Conservation (phyloP, 2,113 vertebrate species). For the Hipposideros armiger region DNA sequence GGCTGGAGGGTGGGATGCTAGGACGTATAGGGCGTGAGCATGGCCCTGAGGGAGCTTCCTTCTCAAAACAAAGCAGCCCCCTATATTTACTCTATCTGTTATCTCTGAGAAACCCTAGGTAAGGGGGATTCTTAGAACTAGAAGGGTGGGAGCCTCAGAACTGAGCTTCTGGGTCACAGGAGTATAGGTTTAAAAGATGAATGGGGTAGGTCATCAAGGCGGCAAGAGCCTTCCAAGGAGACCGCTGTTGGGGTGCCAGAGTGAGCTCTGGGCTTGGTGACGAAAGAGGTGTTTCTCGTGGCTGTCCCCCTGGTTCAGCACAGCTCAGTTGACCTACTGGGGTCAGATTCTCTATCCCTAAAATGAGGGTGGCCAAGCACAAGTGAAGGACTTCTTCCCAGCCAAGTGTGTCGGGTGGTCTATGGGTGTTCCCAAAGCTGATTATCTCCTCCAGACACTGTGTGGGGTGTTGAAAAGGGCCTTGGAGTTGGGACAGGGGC, state of each 20-base stretch:
- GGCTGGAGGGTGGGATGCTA: too few species aligned
- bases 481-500: background rate
- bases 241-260: fast-evolving
- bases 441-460: background rate
- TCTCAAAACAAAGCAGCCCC: background rate
- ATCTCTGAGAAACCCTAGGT: background rate
- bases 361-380: background rate
- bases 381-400: background rate
- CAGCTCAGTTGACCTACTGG: background rate
- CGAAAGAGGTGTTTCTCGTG: background rate
- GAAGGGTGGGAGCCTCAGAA: background rate
- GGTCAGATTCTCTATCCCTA: background rate
- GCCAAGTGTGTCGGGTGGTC: background rate
- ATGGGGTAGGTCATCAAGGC: background rate
- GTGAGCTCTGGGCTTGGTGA: background rate
- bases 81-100: background rate
- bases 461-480: background rate
- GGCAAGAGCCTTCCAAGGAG: background rate
- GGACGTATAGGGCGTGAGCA: background rate
- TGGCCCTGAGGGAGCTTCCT: background rate
- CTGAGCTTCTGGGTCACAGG: background rate
- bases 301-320: background rate
- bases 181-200: background rate
- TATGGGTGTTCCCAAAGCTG: background rate
- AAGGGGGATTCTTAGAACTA: background rate